phyloP scores from a whole-genome alignment of 2,113 vertebrate species.

The Lichenostomus cassidix region DNA sequence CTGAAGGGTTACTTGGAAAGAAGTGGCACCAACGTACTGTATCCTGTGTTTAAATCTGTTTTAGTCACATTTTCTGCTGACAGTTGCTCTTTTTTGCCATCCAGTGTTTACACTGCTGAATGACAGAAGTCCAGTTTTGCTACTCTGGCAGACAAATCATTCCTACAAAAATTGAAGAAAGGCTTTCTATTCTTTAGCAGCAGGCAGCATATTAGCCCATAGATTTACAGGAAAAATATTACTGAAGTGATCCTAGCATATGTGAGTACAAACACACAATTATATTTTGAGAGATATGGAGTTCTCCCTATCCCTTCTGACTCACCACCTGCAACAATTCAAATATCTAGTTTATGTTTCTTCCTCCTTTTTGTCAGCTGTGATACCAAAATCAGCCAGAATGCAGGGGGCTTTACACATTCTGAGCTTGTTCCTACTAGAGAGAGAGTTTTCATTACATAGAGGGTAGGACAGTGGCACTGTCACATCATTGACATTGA shows the following conservation, averaged over 20 bases:
- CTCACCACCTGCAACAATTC: background rate
- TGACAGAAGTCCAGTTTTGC: background rate
- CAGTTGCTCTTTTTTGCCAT: slow-evolving; percentile 10
- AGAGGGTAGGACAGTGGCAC: background rate
- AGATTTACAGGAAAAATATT: background rate
- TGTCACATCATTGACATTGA: background rate
- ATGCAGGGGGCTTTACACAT: background rate
- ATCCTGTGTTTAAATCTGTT: background rate
- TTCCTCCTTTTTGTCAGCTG: background rate
- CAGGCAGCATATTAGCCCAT: background rate
- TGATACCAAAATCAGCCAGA: background rate
- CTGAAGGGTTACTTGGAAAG: background rate
- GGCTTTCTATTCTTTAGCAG: background rate
- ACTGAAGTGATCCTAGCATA: background rate
- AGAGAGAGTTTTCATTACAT: background rate
- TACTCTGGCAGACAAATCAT: background rate
- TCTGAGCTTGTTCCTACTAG: background rate
- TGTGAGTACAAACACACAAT: background rate
- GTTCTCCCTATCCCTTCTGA: background rate
- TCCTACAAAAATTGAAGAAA: background rate
- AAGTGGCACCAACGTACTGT: background rate
- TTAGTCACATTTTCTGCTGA: background rate
- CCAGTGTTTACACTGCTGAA: background rate
- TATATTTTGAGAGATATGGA: background rate
- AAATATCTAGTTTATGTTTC: background rate